phyloP scores from a whole-genome alignment of 2,113 vertebrate genomes.

The Accipiter cooperii region DNA sequence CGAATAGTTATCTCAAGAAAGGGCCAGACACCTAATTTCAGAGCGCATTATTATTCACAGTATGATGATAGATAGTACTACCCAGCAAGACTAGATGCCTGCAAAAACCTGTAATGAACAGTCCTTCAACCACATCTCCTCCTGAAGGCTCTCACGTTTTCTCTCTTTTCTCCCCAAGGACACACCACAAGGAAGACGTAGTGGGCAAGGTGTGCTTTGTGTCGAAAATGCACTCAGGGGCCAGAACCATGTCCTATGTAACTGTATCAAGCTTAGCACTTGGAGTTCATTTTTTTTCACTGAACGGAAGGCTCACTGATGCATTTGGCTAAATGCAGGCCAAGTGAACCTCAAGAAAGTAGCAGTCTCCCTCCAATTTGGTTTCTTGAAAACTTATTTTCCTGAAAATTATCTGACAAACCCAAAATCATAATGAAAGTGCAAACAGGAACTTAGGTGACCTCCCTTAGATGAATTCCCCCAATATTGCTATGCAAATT shows the following conservation, averaged over 20 bases:
- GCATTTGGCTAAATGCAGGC: neutral
- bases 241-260: neutral
- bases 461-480: neutral
- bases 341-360: neutral
- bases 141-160: neutral
- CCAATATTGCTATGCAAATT: neutral
- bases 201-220: neutral
- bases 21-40: neutral
- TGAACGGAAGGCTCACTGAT: neutral
- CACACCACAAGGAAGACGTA: neutral
- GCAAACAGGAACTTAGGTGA: neutral
- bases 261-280: neutral
- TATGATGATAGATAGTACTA: neutral
- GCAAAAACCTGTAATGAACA: neutral
- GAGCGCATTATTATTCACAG: neutral
- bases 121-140: neutral
- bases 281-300: neutral
- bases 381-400: neutral
- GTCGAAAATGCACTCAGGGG: neutral
- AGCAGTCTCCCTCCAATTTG: neutral
- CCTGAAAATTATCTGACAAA: neutral
- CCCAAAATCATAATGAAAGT: neutral
- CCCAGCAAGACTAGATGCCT: neutral
- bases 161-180: neutral
- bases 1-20: neutral